Percentiles rank a stretch among this genome's conserved stretches.
These are phyloP conservation scores for Pogonomyrmex californicus DNA, from an alignment of 1,140 invertebrate genomes.

Conservation along the genomic window DNA sequence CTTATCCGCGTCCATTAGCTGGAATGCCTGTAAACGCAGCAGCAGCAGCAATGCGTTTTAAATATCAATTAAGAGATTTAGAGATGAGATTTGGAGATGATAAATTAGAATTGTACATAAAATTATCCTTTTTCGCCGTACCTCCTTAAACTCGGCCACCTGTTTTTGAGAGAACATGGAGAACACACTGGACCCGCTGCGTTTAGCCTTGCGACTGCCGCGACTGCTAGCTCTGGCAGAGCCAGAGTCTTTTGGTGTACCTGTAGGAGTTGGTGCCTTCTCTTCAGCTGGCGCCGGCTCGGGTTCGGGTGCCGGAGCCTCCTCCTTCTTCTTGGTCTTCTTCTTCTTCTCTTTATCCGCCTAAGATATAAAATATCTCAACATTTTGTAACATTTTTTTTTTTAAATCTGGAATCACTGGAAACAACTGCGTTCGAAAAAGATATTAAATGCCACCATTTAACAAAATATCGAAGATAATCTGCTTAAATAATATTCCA, in stretches of 20 bases:
- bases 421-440: neutral
- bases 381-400: neutral
- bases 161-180: slow-evolving; percentile 98
- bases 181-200: slow-evolving; percentile 97
- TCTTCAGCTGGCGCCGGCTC: slow-evolving; percentile 85
- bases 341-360: slow-evolving; percentile 90
- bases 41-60: neutral
- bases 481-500: too few species aligned
- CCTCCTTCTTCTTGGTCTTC: slow-evolving; percentile 89
- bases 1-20: slow-evolving; percentile 99
- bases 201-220: slow-evolving; percentile 92
- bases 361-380: slow-evolving; percentile 77
- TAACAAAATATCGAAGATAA: neutral
- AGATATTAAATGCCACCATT: neutral
- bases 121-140: slow-evolving; percentile 77
- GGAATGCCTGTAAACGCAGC: slow-evolving; percentile 92
- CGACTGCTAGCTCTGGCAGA: slow-evolving; percentile 94
- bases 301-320: slow-evolving; percentile 86
- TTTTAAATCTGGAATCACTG: neutral
- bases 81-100: neutral
- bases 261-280: slow-evolving; percentile 83
- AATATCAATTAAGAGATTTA: too few species aligned
- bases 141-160: slow-evolving; percentile 98
- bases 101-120: neutral
- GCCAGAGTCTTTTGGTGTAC: slow-evolving; percentile 87